Evolutionary conservation across 2,888 invertebrate species (phyloP).

Genomic region (Hyppa rectilinea): DNA sequence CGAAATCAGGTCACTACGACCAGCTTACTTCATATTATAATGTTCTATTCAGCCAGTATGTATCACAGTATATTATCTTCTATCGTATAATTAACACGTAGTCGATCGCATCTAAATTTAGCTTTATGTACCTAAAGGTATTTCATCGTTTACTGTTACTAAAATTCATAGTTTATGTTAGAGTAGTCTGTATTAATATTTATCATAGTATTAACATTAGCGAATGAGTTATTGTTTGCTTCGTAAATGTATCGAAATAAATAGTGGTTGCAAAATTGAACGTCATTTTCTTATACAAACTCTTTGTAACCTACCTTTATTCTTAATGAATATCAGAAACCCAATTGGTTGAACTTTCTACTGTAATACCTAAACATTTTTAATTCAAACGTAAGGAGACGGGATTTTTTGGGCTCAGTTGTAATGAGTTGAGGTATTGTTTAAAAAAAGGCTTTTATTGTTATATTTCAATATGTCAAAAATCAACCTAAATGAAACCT

Average conservation of each 20-base stretch:
- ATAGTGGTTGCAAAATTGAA: slow-evolving; percentile 11
- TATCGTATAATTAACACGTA: slow-evolving; percentile 42
- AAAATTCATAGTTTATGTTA: slow-evolving; percentile 41
- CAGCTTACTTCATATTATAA: slow-evolving; percentile 32
- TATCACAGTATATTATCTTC: slow-evolving; percentile 23
- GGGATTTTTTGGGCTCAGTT: too few relatives aligned
- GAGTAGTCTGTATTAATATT: slow-evolving; percentile 43
- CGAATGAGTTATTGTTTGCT: slow-evolving; percentile 5
- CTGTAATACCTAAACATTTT: background rate
- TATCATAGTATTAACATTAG: slow-evolving; percentile 21
- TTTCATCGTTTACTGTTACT: slow-evolving; percentile 47
- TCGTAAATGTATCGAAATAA: slow-evolving; percentile 41
- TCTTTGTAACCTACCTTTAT: too few relatives aligned
- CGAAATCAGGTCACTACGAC: slow-evolving; percentile 24
- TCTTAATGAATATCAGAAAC: background rate
- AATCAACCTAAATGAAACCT: too few relatives aligned
- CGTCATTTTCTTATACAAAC: slow-evolving; percentile 22
- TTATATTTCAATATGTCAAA: too few relatives aligned
- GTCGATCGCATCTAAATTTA: slow-evolving; percentile 41
- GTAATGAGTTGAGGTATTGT: too few relatives aligned
- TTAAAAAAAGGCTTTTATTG: too few relatives aligned
- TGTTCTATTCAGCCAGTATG: slow-evolving; percentile 3
- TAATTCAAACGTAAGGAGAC: too few relatives aligned
- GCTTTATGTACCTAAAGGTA: slow-evolving; percentile 47
- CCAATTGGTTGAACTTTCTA: background rate